Conservation (phyloP, 2,113 vertebrate genomes). For the Entosphenus tridentatus region DNA sequence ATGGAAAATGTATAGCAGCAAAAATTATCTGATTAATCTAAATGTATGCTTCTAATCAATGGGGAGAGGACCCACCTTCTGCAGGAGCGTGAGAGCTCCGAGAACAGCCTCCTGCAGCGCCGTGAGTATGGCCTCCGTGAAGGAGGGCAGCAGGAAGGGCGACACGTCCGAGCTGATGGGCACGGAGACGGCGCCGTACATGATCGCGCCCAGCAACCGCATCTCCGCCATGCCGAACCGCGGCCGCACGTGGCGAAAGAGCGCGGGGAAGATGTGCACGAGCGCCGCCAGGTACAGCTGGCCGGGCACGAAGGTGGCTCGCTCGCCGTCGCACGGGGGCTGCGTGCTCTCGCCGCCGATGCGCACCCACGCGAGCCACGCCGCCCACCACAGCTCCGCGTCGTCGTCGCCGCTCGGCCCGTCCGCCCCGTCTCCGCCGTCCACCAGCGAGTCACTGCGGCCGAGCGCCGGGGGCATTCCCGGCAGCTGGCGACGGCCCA, state of each 20-base stretch:
- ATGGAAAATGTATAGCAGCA: no score
- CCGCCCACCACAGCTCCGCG: conserved; percentile 83
- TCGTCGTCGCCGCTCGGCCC: conserved; percentile 27
- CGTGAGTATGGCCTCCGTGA: conserved; percentile 83
- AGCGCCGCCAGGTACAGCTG: conserved; percentile 93
- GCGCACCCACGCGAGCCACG: conserved; percentile 86
- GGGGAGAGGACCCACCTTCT: conserved; percentile 44
- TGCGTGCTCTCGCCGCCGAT: conserved; percentile 78
- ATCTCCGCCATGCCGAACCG: conserved; percentile 94
- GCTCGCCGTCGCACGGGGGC: conserved; percentile 46
- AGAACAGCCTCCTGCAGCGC: conserved; percentile 89
- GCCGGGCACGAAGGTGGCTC: conserved; percentile 77
- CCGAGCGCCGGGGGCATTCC: no score
- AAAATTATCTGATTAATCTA: no score
- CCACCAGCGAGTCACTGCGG: no score
- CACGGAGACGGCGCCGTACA: conserved; percentile 78
- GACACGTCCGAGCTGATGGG: conserved; percentile 95
- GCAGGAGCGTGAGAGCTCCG: conserved; percentile 71
- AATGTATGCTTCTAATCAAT: no score
- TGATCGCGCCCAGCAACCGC: conserved; percentile 66
- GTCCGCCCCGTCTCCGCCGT: no score
- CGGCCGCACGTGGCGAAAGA: conserved; percentile 84
- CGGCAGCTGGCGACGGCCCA: no score
- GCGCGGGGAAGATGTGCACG: conserved; percentile 86
- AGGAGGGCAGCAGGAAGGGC: conserved; percentile 89